Percentiles rank a stretch among this genome's conserved stretches.
These are phyloP conservation scores for Drosophila kurseongensis DNA, from an alignment of 1,140 invertebrate species.

Conservation along the genomic window DNA sequence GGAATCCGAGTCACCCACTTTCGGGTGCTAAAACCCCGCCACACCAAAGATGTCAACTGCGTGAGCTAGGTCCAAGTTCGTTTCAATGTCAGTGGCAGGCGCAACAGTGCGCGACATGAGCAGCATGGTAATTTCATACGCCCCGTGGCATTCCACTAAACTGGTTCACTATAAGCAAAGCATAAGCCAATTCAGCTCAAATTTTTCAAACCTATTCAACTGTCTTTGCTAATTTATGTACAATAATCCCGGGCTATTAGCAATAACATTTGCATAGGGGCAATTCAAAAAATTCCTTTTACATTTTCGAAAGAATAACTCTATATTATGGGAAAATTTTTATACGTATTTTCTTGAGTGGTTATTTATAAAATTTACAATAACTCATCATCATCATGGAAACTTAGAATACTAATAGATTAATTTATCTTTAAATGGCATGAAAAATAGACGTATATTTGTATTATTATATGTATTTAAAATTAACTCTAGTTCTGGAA, in stretches of 20 bases:
- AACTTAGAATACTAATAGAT: too few relatives aligned
- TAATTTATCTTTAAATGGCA: too few relatives aligned
- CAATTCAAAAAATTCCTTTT: neutral
- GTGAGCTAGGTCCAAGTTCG: conserved; percentile 59
- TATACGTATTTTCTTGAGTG: too few relatives aligned
- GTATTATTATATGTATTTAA: too few relatives aligned
- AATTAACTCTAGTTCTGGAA: too few relatives aligned
- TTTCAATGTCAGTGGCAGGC: conserved; percentile 67
- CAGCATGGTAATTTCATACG: conserved; percentile 19
- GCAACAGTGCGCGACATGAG: conserved; percentile 29
- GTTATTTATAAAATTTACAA: neutral
- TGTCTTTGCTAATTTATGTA: conserved; percentile 25
- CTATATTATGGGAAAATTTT: neutral
- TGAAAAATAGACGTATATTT: too few relatives aligned
- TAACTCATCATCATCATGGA: too few relatives aligned
- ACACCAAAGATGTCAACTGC: conserved; percentile 8
- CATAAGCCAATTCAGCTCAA: conserved; percentile 14
- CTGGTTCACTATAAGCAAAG: conserved; percentile 24
- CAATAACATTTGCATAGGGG: conserved; percentile 24
- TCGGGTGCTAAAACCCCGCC: neutral
- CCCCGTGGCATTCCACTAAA: conserved; percentile 23
- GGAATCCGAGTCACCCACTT: conserved; percentile 24
- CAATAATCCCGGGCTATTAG: conserved; percentile 12
- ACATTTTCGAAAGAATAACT: neutral
- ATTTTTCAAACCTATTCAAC: conserved; percentile 13